Conservation (phyloP, 2,113 vertebrate genomes). For the Ageneiosus marmoratus region DNA sequence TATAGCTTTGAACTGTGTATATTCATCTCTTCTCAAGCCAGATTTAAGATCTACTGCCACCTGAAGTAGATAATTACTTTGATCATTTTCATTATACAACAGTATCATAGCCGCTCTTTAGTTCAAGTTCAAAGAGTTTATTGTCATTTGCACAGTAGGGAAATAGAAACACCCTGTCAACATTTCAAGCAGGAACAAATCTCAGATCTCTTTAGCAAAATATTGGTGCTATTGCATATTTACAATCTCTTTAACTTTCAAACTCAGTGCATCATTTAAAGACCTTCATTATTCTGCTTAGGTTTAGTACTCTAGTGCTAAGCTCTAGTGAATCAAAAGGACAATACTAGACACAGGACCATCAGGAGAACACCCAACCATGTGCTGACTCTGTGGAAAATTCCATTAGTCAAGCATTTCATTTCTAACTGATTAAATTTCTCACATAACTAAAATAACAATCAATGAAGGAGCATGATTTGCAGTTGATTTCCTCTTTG, state of each 20-base stretch:
- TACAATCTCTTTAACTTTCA: not conserved
- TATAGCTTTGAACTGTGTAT: not conserved
- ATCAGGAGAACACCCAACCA: conserved; percentile 48
- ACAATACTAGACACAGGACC: conserved; percentile 16
- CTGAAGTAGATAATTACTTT: no score
- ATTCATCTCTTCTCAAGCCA: not conserved
- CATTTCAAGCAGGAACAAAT: not conserved
- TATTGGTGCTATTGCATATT: not conserved
- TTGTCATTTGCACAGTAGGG: no score
- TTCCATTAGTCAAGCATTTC: conserved; percentile 57
- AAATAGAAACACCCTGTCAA: not conserved
- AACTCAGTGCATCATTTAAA: conserved; percentile 8
- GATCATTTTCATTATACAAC: no score
- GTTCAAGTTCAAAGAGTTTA: no score
- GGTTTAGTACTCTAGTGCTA: not conserved
- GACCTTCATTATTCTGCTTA: not conserved
- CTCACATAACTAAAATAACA: conserved; percentile 75
- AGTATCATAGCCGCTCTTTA: no score
- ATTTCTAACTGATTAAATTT: conserved; percentile 71
- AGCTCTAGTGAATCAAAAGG: conserved; percentile 21
- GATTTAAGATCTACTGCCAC: not conserved
- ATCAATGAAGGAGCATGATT: conserved; percentile 71
- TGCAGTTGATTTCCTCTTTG: conserved; percentile 70
- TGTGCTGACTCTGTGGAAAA: conserved; percentile 57
- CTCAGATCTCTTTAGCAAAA: not conserved